Conservation (phyloP, 2,113 vertebrate species). For the Synchiropus splendidus region DNA sequence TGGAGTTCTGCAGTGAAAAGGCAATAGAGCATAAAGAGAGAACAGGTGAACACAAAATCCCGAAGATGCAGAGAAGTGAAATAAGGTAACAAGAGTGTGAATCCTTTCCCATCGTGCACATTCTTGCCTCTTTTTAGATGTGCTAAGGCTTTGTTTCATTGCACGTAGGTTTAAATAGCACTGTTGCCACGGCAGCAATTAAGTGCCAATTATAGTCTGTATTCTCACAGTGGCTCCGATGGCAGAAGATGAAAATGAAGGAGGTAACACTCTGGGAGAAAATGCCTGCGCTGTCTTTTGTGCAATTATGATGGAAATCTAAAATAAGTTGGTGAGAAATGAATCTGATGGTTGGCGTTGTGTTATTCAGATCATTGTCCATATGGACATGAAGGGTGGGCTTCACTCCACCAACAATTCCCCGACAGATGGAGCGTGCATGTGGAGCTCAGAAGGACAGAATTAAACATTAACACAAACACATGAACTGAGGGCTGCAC, state of each 20-base stretch:
- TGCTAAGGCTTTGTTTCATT: conserved; percentile 29
- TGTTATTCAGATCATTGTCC: conserved; percentile 9
- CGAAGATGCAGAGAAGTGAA: conserved; percentile 1
- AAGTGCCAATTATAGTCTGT: conserved; percentile 56
- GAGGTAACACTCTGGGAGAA: conserved; percentile 7
- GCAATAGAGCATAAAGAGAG: conserved; percentile 17
- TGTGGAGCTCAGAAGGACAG: conserved; percentile 19
- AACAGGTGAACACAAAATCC: conserved; percentile 3
- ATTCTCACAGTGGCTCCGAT: conserved; percentile 32
- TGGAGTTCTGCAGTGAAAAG: conserved; percentile 17
- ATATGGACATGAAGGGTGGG: conserved; percentile 10
- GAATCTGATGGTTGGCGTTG: not conserved
- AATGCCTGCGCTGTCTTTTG: conserved; percentile 17
- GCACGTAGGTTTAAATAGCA: conserved; percentile 44
- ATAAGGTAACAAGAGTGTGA: conserved; percentile 4
- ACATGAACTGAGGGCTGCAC: conserved; percentile 2
- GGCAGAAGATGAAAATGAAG: conserved; percentile 23
- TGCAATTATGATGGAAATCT: conserved; percentile 15
- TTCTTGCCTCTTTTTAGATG: conserved; percentile 5
- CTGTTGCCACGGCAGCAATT: conserved; percentile 65
- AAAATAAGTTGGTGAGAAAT: not conserved
- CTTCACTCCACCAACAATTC: conserved; percentile 11
- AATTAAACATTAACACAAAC: conserved; percentile 32
- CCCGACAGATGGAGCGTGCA: conserved; percentile 24
- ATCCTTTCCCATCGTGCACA: conserved; percentile 1